phyloP scores from a whole-genome alignment of 2,888 invertebrate genomes.

The Leucophora obtusa region DNA sequence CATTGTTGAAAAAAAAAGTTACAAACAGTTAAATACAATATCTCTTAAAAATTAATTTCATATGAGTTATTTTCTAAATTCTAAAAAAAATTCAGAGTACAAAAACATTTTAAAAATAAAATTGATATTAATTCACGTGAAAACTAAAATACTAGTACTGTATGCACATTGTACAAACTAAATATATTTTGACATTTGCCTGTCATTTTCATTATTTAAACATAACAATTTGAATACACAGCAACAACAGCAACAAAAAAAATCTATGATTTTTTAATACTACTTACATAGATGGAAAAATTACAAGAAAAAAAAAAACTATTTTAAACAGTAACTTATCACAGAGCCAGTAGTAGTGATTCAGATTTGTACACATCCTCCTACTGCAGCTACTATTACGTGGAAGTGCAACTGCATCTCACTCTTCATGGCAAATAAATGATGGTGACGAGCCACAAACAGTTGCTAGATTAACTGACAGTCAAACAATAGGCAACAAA shows the following conservation, averaged over 20 bases:
- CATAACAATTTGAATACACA: constrained; percentile 60
- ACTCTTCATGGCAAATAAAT: constrained; percentile 31
- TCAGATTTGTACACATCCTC: constrained; percentile 42
- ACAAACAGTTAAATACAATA: no score
- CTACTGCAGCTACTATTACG: constrained; percentile 32
- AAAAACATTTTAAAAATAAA: constrained; percentile 35
- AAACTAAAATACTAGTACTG: constrained; percentile 33
- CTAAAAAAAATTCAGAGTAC: no score
- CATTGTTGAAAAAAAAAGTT: no score
- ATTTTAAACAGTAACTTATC: constrained; percentile 62
- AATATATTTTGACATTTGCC: constrained; percentile 64
- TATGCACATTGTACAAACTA: constrained; percentile 35
- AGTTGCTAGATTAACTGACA: constrained; percentile 64
- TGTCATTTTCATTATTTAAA: constrained; percentile 65
- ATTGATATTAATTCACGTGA: constrained; percentile 59
- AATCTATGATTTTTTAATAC: constrained; percentile 21
- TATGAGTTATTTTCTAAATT: no score
- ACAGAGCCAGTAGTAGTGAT: constrained; percentile 46
- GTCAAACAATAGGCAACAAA: constrained; percentile 57
- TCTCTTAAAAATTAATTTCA: no score
- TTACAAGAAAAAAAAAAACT: constrained; percentile 9
- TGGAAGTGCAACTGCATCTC: neutral
- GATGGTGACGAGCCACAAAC: constrained; percentile 63
- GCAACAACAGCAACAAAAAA: constrained; percentile 24
- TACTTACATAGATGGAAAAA: neutral